Evolutionary conservation across 2,113 vertebrate species (phyloP).

Genomic region (Tenebrosternarchus preto): DNA sequence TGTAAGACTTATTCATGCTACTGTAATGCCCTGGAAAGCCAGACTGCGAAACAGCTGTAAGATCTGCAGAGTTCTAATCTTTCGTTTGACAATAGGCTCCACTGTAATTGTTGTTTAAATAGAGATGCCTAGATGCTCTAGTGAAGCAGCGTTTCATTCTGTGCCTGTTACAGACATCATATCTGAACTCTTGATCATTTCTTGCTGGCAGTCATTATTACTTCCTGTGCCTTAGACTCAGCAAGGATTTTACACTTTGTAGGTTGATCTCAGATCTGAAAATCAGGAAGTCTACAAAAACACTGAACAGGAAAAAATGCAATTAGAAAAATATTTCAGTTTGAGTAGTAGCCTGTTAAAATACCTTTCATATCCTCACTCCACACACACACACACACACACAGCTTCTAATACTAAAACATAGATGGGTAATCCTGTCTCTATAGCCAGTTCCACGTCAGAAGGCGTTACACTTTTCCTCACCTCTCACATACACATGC

Average conservation of each 20-base stretch:
- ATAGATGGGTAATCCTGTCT: not conserved
- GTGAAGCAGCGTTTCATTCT: not conserved
- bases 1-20: not conserved
- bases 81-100: not conserved
- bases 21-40: not conserved
- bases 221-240: not conserved
- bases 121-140: not conserved
- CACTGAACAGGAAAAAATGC: no score
- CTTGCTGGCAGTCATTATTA: not conserved
- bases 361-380: no score
- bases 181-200: not conserved
- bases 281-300: not conserved
- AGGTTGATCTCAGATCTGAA: not conserved
- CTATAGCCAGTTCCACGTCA: not conserved
- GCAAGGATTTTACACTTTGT: not conserved
- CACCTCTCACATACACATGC: not conserved
- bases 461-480: not conserved
- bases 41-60: slow-evolving; percentile 13
- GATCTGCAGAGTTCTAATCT: not conserved
- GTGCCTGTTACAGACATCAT: not conserved
- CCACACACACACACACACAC: no score
- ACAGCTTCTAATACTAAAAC: no score
- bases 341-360: no score
- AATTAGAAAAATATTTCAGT: no score
- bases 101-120: not conserved